Percentiles rank a stretch among this genome's conserved stretches.
Conservation (phyloP, 30 jellyfish, hydroid and myxozoan genomes). For the Clytia hemisphaerica region DNA sequence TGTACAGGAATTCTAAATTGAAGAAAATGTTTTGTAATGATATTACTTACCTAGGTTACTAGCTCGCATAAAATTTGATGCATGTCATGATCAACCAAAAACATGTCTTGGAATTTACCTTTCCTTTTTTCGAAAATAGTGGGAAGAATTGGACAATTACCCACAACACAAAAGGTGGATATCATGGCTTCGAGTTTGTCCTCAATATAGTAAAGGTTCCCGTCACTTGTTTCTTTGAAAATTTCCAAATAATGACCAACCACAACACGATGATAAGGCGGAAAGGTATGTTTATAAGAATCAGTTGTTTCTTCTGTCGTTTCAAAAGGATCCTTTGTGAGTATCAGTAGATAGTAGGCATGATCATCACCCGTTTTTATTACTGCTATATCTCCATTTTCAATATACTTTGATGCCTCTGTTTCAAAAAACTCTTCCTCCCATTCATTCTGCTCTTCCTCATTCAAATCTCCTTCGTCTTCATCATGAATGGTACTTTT, state of each 20-base stretch:
- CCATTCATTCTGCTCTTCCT: not conserved
- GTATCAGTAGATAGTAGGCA: not conserved
- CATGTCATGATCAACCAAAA: too few relatives aligned
- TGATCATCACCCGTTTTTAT: conserved; percentile 4
- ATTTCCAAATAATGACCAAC: not conserved
- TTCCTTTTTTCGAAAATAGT: not conserved
- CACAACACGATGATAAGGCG: not conserved
- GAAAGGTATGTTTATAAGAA: not conserved
- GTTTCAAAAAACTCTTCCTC: conserved; percentile 1
- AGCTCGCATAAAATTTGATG: not conserved
- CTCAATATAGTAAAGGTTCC: not conserved
- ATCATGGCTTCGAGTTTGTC: not conserved
- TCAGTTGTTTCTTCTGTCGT: not conserved
- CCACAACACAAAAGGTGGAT: not conserved
- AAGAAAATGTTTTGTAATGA: not conserved
- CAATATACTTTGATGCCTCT: not conserved
- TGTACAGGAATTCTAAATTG: too few relatives aligned
- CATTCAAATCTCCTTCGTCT: not conserved
- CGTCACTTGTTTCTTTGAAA: not conserved
- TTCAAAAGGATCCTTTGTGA: not conserved
- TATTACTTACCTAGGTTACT: not conserved
- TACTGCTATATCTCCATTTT: not conserved
- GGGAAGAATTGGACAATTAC: not conserved
- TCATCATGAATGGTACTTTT: not conserved
- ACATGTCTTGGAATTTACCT: too few relatives aligned